These are phyloP conservation scores for Campaea margaritaria DNA, from an alignment of 2,888 invertebrate genomes.

Conservation along the genomic window DNA sequence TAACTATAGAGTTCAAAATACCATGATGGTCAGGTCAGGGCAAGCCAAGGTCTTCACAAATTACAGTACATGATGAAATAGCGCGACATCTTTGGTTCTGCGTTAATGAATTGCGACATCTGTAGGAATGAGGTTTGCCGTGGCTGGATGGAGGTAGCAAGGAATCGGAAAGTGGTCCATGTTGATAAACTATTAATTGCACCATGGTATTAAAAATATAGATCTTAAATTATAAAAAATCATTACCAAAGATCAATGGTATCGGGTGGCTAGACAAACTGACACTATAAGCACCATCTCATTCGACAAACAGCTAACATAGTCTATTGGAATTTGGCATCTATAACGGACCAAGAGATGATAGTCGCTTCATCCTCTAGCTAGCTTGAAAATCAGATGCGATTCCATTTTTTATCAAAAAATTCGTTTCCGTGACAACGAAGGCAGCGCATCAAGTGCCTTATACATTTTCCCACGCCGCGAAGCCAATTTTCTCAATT, in stretches of 20 bases:
- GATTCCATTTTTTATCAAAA: too few species aligned
- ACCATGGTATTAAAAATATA: too few species aligned
- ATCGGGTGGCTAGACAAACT: too few species aligned
- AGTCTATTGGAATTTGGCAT: too few species aligned
- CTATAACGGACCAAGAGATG: too few species aligned
- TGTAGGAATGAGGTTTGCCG: not conserved
- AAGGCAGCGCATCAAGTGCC: not conserved
- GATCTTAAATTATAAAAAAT: too few species aligned
- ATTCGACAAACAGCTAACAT: too few species aligned
- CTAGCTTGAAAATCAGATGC: too few species aligned
- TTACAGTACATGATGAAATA: constrained; percentile 49
- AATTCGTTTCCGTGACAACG: too few species aligned
- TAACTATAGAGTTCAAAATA: constrained; percentile 25
- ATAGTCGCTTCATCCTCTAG: too few species aligned
- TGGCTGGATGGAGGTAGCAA: not conserved
- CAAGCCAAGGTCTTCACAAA: constrained; percentile 46
- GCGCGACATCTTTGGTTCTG: constrained; percentile 40
- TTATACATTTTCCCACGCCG: not conserved
- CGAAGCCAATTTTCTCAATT: not conserved
- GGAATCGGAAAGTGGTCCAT: too few species aligned
- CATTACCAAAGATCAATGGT: not conserved
- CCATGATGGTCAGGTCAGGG: constrained; percentile 15
- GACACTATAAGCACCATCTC: too few species aligned
- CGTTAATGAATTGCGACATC: constrained; percentile 17
- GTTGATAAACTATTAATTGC: not conserved